Conservation (phyloP, 2,113 vertebrate genomes). For the Channa maculata region DNA sequence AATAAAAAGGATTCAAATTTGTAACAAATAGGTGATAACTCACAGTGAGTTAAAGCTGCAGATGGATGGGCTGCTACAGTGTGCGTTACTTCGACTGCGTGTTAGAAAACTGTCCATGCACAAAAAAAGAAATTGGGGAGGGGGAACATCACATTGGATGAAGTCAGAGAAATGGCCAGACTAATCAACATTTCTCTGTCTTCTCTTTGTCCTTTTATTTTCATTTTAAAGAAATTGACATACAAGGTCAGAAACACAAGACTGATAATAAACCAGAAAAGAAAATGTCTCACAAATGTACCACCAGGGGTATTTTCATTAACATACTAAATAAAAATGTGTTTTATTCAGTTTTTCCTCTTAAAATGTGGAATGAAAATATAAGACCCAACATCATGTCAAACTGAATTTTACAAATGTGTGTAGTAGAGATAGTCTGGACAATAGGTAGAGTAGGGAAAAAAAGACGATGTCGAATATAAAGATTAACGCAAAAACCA, state of each 20-base stretch:
- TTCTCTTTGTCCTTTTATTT: conserved; percentile 16
- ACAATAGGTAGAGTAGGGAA: too few relatives aligned
- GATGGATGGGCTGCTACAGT: conserved; percentile 95
- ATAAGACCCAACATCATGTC: too few relatives aligned
- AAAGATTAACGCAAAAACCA: too few relatives aligned
- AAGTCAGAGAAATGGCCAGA: conserved; percentile 63
- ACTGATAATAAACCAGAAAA: conserved; percentile 21
- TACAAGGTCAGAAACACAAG: conserved; percentile 29
- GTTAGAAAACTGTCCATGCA: conserved; percentile 98
- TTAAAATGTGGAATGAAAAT: neutral
- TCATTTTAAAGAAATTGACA: conserved; percentile 15
- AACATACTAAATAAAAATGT: neutral
- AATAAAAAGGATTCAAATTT: conserved; percentile 51
- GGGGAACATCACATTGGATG: conserved; percentile 61
- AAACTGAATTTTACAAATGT: too few relatives aligned
- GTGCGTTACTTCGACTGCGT: conserved; percentile 92
- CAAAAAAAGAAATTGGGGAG: conserved; percentile 79
- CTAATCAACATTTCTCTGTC: conserved; percentile 47
- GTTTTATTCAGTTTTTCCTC: neutral
- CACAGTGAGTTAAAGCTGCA: conserved; percentile 98
- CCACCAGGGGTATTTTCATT: neutral
- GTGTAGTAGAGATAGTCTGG: too few relatives aligned
- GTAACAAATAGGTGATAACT: conserved; percentile 86
- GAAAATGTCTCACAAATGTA: conserved; percentile 16
- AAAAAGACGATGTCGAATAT: too few relatives aligned